These are phyloP conservation scores for Lycaena phlaeas DNA, from an alignment of 2,888 invertebrate genomes.

Conservation along the genomic window DNA sequence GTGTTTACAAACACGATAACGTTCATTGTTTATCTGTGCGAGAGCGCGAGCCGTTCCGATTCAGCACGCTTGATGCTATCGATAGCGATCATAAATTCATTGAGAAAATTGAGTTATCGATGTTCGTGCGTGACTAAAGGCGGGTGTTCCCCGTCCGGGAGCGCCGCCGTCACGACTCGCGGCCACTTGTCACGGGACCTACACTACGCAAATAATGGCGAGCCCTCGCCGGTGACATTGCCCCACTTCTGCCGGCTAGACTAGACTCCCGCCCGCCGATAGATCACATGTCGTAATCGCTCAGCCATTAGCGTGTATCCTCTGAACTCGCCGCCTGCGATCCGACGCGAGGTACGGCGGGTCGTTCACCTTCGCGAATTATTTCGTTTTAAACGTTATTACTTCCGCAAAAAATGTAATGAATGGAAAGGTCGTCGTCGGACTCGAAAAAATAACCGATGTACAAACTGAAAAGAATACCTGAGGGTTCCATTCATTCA, in stretches of 20 bases:
- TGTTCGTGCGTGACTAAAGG: slow-evolving; percentile 41
- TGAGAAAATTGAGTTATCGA: slow-evolving; percentile 26
- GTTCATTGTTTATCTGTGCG: background rate
- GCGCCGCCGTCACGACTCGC: slow-evolving; percentile 63
- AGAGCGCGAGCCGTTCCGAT: slow-evolving; percentile 8
- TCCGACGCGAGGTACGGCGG: slow-evolving; percentile 15
- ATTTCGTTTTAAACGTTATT: background rate
- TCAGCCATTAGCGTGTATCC: slow-evolving; percentile 27
- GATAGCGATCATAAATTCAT: slow-evolving; percentile 14
- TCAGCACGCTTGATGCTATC: slow-evolving; percentile 15
- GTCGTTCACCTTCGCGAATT: slow-evolving; percentile 18
- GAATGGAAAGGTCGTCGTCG: background rate
- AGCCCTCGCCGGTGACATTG: slow-evolving; percentile 66
- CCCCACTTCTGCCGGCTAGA: slow-evolving; percentile 56
- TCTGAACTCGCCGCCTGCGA: slow-evolving; percentile 14
- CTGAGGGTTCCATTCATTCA: background rate
- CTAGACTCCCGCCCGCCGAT: slow-evolving; percentile 50
- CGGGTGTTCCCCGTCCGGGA: slow-evolving; percentile 29
- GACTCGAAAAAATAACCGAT: background rate
- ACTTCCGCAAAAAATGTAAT: slow-evolving; percentile 1
- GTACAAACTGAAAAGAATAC: background rate
- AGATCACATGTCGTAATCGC: slow-evolving; percentile 36
- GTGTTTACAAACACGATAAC: slow-evolving; percentile 5
- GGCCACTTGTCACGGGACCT: slow-evolving; percentile 51
- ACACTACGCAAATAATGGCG: slow-evolving; percentile 64